phyloP scores from a whole-genome alignment of 2,888 invertebrate genomes.

The Punctoribates punctum region DNA sequence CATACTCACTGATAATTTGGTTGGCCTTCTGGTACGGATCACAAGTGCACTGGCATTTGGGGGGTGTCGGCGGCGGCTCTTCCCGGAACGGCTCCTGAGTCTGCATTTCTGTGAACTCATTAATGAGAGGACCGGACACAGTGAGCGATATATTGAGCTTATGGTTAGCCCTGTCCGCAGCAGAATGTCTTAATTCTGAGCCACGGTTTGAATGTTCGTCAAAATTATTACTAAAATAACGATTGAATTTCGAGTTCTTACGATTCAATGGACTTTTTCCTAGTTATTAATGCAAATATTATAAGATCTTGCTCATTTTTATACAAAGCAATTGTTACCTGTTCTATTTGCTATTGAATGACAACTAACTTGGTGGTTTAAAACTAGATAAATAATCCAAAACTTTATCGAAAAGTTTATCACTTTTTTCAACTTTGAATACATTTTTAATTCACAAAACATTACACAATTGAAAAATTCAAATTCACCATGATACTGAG shows the following conservation, averaged over 20 bases:
- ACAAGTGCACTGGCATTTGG: not conserved
- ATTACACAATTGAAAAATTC: not conserved
- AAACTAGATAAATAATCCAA: not conserved
- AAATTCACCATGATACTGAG: too few relatives aligned
- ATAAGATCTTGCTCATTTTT: not conserved
- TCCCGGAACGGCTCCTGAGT: not conserved
- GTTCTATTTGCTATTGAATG: not conserved
- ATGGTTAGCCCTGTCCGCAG: not conserved
- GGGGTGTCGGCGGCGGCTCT: not conserved
- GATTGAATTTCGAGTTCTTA: conserved; percentile 6
- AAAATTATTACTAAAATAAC: conserved; percentile 4
- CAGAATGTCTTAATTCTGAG: not conserved
- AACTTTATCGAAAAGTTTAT: not conserved
- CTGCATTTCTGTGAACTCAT: conserved; percentile 17
- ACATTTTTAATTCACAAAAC: not conserved
- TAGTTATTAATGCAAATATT: not conserved
- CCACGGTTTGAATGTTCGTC: not conserved
- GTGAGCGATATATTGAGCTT: not conserved
- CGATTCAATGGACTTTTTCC: not conserved
- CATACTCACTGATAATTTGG: not conserved
- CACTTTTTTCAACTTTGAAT: not conserved
- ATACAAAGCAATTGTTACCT: not conserved
- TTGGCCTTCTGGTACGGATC: not conserved
- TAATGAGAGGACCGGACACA: not conserved
- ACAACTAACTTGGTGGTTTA: not conserved